Evolutionary conservation across 2,113 vertebrate species (phyloP).

Genomic region (Grammomys surdaster): DNA sequence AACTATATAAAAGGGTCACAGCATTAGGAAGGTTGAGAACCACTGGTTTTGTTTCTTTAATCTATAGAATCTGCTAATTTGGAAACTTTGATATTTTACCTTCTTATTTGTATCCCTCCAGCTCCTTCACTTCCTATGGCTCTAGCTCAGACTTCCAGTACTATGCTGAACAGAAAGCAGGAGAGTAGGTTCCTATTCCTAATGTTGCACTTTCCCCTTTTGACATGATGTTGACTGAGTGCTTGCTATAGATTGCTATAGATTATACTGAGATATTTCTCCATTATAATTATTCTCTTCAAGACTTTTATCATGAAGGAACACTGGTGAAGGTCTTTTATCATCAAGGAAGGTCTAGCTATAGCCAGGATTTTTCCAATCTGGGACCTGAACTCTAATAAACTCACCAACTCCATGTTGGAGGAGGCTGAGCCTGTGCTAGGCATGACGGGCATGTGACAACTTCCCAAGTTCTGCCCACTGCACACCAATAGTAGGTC

Average conservation of each 20-base stretch:
- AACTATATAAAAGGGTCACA: too few relatives aligned
- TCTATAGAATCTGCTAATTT: not conserved
- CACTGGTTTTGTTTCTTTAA: not conserved
- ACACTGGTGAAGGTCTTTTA: not conserved
- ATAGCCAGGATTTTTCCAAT: not conserved
- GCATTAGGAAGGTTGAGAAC: not conserved
- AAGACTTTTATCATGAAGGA: not conserved
- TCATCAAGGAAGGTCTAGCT: not conserved
- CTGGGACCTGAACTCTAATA: not conserved
- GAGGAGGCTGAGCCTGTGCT: not conserved
- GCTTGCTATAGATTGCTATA: not conserved
- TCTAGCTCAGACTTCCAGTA: not conserved
- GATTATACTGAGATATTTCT: not conserved
- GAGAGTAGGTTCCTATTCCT: not conserved
- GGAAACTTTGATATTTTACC: not conserved
- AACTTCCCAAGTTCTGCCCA: not conserved
- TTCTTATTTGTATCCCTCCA: not conserved
- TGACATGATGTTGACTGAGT: not conserved
- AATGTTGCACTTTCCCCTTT: not conserved
- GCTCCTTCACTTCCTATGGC: not conserved
- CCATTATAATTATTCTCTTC: not conserved
- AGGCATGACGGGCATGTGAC: too few relatives aligned
- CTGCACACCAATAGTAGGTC: not conserved
- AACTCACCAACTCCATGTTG: not conserved
- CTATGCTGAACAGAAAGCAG: not conserved